Conservation (phyloP, 2,113 vertebrate species). For the Ceuthmochares aereus region DNA sequence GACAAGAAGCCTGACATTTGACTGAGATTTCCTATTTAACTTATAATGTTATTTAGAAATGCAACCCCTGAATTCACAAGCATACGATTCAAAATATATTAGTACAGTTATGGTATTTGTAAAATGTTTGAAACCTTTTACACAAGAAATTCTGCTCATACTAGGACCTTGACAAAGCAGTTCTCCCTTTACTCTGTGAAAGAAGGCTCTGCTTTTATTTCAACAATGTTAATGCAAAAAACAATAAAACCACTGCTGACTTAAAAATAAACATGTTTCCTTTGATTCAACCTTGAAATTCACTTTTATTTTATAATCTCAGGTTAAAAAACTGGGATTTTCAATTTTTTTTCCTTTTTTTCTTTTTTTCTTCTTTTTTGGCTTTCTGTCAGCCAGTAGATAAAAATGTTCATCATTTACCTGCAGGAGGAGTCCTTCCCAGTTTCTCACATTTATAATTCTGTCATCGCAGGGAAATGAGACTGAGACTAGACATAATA, state of each 20-base stretch:
- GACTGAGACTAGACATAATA: background rate
- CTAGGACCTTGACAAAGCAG: slow-evolving; percentile 3
- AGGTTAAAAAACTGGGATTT: background rate
- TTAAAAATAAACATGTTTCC: background rate
- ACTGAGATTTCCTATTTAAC: slow-evolving; percentile 34
- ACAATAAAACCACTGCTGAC: background rate
- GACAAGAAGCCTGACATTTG: slow-evolving; percentile 66
- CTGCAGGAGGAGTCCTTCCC: background rate
- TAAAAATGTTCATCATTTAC: background rate
- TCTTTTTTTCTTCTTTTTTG: background rate
- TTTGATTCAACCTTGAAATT: background rate
- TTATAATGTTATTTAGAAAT: slow-evolving; percentile 36
- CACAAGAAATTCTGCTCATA: background rate
- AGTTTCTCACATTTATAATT: background rate
- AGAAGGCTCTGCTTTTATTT: background rate
- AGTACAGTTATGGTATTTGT: background rate
- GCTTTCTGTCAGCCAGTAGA: background rate
- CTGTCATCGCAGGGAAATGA: background rate
- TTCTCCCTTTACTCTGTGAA: background rate
- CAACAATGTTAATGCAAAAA: background rate
- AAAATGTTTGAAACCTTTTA: background rate
- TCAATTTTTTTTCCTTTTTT: accelerated
- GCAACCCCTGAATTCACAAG: slow-evolving; percentile 18
- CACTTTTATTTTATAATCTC: background rate
- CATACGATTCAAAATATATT: slow-evolving; percentile 23